phyloP scores from a whole-genome alignment of 2,888 invertebrate species.

The Entomobrya proxima region DNA sequence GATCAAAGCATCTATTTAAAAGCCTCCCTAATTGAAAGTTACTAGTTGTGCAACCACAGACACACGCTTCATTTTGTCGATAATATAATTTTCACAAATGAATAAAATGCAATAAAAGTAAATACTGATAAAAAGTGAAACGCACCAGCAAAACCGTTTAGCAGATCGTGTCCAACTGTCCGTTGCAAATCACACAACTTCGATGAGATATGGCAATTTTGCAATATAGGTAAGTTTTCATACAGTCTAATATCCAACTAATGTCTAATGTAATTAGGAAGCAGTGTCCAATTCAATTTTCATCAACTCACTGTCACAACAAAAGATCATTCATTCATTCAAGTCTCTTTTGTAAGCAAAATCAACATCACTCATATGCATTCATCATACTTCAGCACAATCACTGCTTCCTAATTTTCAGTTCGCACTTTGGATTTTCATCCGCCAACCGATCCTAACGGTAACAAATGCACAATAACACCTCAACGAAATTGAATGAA shows the following conservation, averaged over 20 bases:
- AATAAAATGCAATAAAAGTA: conserved; percentile 13
- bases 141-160: conserved; percentile 20
- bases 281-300: conserved; percentile 27
- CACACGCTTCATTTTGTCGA: conserved; percentile 4
- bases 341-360: too few relatives aligned
- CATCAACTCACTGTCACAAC: conserved; percentile 31
- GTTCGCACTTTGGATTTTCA: background rate
- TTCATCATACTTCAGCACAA: background rate
- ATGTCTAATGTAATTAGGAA: background rate
- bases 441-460: background rate
- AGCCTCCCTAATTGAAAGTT: conserved; percentile 9
- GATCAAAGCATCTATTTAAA: background rate
- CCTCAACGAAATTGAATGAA: background rate
- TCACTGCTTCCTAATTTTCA: background rate
- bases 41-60: background rate
- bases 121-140: conserved; percentile 19
- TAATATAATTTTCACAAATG: background rate
- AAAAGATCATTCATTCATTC: too few relatives aligned
- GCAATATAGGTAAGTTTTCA: background rate
- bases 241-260: background rate
- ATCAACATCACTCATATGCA: conserved; percentile 1
- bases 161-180: background rate
- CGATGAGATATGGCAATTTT: conserved; percentile 19
- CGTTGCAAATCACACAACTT: too few relatives aligned
- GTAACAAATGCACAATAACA: background rate